These are phyloP conservation scores for Brachionus asplanchnoidis DNA, from an alignment of 1,140 invertebrate species.

Conservation along the genomic window DNA sequence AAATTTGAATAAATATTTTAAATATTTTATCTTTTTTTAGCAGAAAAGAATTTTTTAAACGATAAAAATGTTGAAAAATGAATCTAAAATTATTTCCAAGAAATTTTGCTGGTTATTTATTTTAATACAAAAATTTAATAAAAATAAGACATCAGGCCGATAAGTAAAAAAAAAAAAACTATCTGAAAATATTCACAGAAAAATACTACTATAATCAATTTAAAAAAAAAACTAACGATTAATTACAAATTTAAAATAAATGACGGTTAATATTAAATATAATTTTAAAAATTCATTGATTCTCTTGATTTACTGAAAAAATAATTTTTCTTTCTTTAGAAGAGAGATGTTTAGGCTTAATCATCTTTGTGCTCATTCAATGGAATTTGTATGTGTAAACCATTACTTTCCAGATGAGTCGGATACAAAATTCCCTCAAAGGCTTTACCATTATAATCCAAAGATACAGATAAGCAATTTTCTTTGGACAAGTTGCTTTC, in stretches of 20 bases:
- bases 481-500: background rate
- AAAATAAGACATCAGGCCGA: background rate
- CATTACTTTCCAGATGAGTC: background rate
- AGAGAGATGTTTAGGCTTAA: background rate
- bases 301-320: background rate
- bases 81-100: background rate
- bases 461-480: slow-evolving; percentile 78
- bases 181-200: background rate
- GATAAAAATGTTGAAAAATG: too few relatives aligned
- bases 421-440: slow-evolving; percentile 59
- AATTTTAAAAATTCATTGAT: background rate
- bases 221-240: background rate
- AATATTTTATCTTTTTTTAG: too few relatives aligned
- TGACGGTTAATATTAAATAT: background rate
- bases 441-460: slow-evolving; percentile 83
- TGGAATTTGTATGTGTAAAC: slow-evolving; percentile 10
- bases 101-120: background rate
- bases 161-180: background rate
- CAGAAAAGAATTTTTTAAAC: too few relatives aligned
- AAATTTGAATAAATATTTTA: too few relatives aligned
- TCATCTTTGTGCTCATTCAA: background rate
- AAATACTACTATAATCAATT: background rate
- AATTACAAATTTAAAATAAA: background rate
- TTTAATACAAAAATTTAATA: background rate
- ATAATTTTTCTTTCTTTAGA: background rate